Evolutionary conservation across 2,888 invertebrate genomes (phyloP).

Genomic region (Drosophila macrospina): DNA sequence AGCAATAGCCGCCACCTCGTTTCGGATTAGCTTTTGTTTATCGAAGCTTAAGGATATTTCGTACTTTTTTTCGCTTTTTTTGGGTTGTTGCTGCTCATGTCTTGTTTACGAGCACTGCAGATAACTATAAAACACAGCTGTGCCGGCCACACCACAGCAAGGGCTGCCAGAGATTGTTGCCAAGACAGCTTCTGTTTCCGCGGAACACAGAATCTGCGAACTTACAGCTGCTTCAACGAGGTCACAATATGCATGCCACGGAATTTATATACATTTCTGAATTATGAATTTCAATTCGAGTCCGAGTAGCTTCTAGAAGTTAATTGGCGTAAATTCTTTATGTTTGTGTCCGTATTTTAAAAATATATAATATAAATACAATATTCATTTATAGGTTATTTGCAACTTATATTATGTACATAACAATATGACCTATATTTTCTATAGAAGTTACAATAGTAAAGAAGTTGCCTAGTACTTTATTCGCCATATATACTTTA

Average conservation of each 20-base stretch:
- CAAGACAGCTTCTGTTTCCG: constrained; percentile 26
- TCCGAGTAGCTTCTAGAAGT: neutral
- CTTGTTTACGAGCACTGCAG: constrained; percentile 59
- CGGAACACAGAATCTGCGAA: neutral
- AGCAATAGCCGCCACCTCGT: constrained; percentile 36
- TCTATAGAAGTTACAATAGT: no score
- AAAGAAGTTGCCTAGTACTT: no score
- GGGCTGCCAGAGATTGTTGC: constrained; percentile 20
- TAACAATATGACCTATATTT: no score
- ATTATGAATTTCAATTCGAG: constrained; percentile 10
- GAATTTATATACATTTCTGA: constrained; percentile 8
- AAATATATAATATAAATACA: neutral
- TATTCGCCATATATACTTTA: neutral
- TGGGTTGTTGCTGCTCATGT: constrained; percentile 25
- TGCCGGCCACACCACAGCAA: constrained; percentile 11
- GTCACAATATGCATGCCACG: neutral
- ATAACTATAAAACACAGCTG: constrained; percentile 59
- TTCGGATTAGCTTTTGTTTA: constrained; percentile 58
- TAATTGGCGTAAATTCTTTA: neutral
- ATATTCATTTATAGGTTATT: neutral
- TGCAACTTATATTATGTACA: no score
- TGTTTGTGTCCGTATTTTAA: neutral
- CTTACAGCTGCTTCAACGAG: neutral
- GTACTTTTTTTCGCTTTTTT: neutral
- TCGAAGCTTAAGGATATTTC: constrained; percentile 44